Base-by-base conservation (phyloP, 2,113 vertebrate genomes). In the Cephalopholis sonnerati region DNA sequence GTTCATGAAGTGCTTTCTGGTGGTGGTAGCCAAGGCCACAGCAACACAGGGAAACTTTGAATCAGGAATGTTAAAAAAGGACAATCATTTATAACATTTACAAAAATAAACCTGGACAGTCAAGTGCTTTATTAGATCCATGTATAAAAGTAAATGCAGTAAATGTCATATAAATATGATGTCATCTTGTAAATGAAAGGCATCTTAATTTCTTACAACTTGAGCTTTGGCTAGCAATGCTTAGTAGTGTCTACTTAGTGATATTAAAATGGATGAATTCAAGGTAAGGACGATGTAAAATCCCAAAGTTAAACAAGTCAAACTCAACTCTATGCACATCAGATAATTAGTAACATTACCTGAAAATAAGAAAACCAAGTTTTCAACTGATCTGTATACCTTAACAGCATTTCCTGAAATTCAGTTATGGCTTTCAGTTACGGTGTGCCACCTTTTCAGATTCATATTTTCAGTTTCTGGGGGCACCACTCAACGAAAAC, bases 1-100 rank as follows among this genome's bases (percentile, higher is more conserved):
- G 39, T 69, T 84, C 39, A 75, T 77, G 48, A 84, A 77, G 57
- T 44, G 44, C 8, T 58, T 74, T 48, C 39, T 72, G 29, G 39
- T 39, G 48, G 72, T 46, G 3, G 0, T 44, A 50, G 25, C 27
- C 70, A 51, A 65, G 46, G 66, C 54, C 63, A 72, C 48, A 67
- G 61, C 24, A 72, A 36, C 48, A 18, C 10, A 2, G 41, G 25
- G 55, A 63, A 59, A 77, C 24, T 39, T 20, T 13, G 1, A 17
- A 67, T 58, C 48, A 67, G 22, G 7, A 11, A 69, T 57, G 36
- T 50, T 51, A 66, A 22, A 20, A 17, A 50, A 17, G 16, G 48
- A 48, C 46, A 44, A 44, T 44, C 3, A 44, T 12, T 44, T 11
- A 44, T 44, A 44, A 48, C 15, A 48, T 18, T 17, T 15, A 48